A percentile compares a stretch with the other conserved stretches of the same genome.
Evolutionary conservation across 2,888 invertebrate genomes (phyloP).

Genomic region (Tubulanus polymorphus): DNA sequence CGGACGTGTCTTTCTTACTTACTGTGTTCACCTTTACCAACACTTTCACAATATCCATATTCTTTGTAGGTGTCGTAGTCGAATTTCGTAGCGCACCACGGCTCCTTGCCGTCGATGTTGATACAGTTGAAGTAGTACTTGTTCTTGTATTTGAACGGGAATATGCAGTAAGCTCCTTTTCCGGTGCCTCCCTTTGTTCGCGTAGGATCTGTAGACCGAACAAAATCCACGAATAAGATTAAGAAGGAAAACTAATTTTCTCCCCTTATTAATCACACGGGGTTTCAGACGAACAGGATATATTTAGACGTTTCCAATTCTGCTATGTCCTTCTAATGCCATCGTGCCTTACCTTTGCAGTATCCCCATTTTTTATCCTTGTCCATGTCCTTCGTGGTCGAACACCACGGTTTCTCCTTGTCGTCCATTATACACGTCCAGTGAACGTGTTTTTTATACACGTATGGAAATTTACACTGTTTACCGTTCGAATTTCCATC

Average conservation of each 20-base stretch:
- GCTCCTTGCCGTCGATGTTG: background rate
- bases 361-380: slow-evolving; percentile 2
- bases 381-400: background rate
- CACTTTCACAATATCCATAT: background rate
- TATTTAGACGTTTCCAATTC: no score
- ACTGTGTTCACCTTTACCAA: background rate
- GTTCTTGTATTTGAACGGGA: background rate
- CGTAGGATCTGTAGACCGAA: background rate
- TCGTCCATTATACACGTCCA: background rate
- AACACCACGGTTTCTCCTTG: background rate
- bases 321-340: no score
- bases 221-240: no score
- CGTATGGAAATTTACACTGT: background rate
- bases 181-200: background rate
- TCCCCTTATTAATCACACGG: no score
- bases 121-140: background rate
- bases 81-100: background rate
- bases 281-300: no score
- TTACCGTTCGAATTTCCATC: background rate
- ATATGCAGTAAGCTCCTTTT: background rate
- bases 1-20: no score
- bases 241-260: no score
- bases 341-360: background rate
- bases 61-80: background rate
- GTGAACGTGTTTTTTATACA: background rate